Evolutionary conservation across 2,113 vertebrate genomes (phyloP).

Genomic region (Boleophthalmus pectinirostris): DNA sequence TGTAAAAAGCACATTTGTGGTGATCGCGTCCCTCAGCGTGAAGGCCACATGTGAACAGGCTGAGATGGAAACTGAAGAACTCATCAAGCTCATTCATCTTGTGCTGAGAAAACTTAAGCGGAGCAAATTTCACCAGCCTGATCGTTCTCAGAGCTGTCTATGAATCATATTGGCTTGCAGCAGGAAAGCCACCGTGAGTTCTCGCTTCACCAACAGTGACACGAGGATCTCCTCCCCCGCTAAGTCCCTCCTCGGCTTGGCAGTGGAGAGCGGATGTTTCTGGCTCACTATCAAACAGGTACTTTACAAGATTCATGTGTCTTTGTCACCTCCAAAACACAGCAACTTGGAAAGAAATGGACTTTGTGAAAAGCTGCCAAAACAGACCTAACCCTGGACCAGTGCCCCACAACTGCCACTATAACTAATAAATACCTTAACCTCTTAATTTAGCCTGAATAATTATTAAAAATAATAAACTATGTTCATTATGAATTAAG

Average conservation of each 20-base stretch:
- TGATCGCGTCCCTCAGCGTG: conserved; percentile 41
- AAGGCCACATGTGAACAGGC: conserved; percentile 61
- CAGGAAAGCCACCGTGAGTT: conserved; percentile 27
- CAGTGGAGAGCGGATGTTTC: conserved; percentile 26
- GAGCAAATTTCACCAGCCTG: conserved; percentile 60
- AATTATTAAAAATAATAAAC: too few relatives aligned
- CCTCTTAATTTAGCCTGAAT: too few relatives aligned
- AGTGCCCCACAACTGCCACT: neutral
- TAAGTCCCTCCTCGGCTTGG: conserved; percentile 15
- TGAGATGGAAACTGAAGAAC: conserved; percentile 70
- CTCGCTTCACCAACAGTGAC: conserved; percentile 20
- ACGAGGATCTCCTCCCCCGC: conserved; percentile 14
- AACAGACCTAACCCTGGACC: conserved; percentile 37
- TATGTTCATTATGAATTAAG: too few relatives aligned
- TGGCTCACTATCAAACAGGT: conserved; percentile 62
- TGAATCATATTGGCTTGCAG: conserved; percentile 66
- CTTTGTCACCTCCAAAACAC: conserved; percentile 38
- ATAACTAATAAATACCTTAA: neutral
- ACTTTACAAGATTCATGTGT: conserved; percentile 61
- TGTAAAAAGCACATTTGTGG: conserved; percentile 54
- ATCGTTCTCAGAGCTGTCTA: conserved; percentile 53
- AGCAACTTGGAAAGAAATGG: conserved; percentile 31
- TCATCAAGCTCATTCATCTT: conserved; percentile 76
- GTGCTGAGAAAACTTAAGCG: conserved; percentile 44
- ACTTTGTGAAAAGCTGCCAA: conserved; percentile 53